Evolutionary conservation across 2,797 vertebrate genomes (phyloP), one percentile per base, ranked within the genome.

Genomic region (Basileuterus tristriatus): DNA sequence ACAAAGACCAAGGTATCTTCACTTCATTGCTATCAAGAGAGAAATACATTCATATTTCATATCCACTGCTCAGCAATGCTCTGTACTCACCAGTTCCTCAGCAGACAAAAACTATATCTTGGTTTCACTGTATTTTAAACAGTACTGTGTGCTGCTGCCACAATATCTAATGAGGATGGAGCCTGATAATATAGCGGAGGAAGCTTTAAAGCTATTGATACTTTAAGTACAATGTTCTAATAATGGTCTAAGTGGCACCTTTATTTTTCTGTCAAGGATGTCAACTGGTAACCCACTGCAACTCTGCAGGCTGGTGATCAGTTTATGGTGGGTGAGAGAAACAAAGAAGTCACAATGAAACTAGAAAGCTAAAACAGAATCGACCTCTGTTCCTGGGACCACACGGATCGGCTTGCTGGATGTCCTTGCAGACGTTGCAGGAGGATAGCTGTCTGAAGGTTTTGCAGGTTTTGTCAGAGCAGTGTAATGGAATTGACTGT

Each of bases 401-500:
- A 56, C 67, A 74, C n/a, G 70, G 83, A 75, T 83, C 68, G 76
- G n/a, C 70, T 93, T 84, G 59, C 75, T 83, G 70, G 49, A 71
- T 83, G 55, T 77, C 83, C 43, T 68, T 34, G 24, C 19, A 30
- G 21, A n/a, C 2, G 0, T 69, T 12, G 2, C 24, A 34, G 67
- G 50, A 62, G 11, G 78, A 91, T 87, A 91, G 74, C 67, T 89
- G n/a, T 95, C 87, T 94, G 67, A 83, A 87, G 41, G 50, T 94
- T 96, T 92, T 94, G 67, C 90, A 82, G 63, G 82, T 95, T 95
- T 93, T 95, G 78, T 92, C 34, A 6, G 62, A 92, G 76, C n/a
- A 81, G 78, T 13, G n/a, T 87, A 96, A 94, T 97, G 81, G 94
- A 96, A 94, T 80, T 97, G 94, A 49, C 46, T 74, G 60, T 80